Evolutionary conservation across 2,797 vertebrate genomes (phyloP).

Genomic region (Toxotes lorentzi): DNA sequence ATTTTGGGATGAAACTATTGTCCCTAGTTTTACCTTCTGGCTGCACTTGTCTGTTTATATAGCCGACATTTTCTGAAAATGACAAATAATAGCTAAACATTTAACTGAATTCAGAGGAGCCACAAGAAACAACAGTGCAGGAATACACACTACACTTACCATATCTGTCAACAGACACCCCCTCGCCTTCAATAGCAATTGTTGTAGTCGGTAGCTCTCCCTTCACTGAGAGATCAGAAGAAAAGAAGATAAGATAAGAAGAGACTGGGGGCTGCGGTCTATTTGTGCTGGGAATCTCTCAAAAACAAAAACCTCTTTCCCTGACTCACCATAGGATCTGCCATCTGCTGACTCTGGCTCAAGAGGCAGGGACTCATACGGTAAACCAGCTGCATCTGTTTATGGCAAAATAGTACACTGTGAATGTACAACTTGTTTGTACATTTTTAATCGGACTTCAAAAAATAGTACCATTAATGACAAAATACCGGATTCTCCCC

Average conservation of each 20-base stretch:
- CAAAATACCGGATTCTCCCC: conserved; percentile 42
- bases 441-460: neutral
- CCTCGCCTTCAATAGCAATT: conserved; percentile 46
- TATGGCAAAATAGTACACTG: neutral
- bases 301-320: neutral
- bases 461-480: neutral
- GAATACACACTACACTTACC: conserved; percentile 43
- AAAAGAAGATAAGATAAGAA: neutral
- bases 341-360: conserved; percentile 66
- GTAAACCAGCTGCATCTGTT: conserved; percentile 55
- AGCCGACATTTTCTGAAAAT: conserved; percentile 72
- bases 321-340: conserved; percentile 64
- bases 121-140: neutral
- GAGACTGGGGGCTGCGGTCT: neutral
- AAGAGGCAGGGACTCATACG: conserved; percentile 60
- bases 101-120: neutral
- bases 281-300: conserved; percentile 11
- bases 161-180: conserved; percentile 57
- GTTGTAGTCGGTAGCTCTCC: conserved; percentile 58
- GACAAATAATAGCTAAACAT: conserved; percentile 23
- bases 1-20: neutral
- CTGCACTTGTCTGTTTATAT: conserved; percentile 78
- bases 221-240: conserved; percentile 52
- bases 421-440: neutral
- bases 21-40: conserved; percentile 76